Conservation (phyloP, 2,888 invertebrate genomes). For the Ephialtes manifestator region DNA sequence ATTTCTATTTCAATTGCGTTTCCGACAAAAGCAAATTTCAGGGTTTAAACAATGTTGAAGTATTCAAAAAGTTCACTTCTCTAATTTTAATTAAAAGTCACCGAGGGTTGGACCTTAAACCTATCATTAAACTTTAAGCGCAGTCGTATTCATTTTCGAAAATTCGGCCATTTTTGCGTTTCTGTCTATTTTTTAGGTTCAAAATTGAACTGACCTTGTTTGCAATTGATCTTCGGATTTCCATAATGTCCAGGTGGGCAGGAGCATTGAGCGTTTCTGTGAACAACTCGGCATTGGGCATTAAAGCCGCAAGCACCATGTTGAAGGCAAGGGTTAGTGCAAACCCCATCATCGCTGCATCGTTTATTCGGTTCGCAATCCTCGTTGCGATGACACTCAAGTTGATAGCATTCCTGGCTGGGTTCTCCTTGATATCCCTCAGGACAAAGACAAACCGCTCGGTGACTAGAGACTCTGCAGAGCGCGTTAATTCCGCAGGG, state of each 20-base stretch:
- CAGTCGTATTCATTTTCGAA: not conserved
- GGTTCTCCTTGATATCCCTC: constrained; percentile 95
- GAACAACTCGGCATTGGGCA: constrained; percentile 93
- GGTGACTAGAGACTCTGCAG: constrained; percentile 93
- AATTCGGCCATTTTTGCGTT: not conserved
- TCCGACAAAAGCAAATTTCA: no score
- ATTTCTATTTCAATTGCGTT: no score
- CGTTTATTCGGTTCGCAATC: constrained; percentile 93
- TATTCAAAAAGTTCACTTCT: no score
- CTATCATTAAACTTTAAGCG: no score
- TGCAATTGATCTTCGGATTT: constrained; percentile 90
- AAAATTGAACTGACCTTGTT: constrained; percentile 86
- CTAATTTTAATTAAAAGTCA: no score
- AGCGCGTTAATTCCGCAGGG: constrained; percentile 94
- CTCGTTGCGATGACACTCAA: constrained; percentile 91
- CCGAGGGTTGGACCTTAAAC: no score
- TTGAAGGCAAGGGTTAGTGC: constrained; percentile 94
- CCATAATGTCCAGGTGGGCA: constrained; percentile 92
- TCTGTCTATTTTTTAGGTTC: no score
- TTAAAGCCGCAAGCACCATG: constrained; percentile 93
- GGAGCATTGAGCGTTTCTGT: constrained; percentile 92
- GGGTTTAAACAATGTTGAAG: no score
- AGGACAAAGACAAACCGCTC: constrained; percentile 94
- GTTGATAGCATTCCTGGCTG: constrained; percentile 90
- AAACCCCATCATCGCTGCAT: constrained; percentile 90